phyloP scores from a whole-genome alignment of 1,140 invertebrate species.

The Anoplophora glabripennis region DNA sequence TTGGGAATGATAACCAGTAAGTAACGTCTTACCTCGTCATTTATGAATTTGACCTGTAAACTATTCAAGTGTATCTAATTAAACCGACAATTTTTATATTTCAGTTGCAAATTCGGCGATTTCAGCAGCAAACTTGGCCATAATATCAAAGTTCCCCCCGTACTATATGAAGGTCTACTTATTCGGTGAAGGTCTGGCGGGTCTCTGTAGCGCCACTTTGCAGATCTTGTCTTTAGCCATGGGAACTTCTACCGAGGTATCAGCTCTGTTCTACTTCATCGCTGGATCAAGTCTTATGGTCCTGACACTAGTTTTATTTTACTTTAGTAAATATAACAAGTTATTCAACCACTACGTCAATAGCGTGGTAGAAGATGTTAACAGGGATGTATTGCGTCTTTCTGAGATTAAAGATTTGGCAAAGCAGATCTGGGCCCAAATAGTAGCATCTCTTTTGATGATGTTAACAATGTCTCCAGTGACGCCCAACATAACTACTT shows the following conservation, averaged over 20 bases:
- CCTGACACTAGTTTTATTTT: constrained; percentile 58
- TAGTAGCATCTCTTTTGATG: too few relatives aligned
- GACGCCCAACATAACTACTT: too few relatives aligned
- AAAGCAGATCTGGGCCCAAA: too few relatives aligned
- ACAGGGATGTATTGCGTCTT: too few relatives aligned
- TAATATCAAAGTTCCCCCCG: constrained; percentile 1
- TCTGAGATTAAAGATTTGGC: too few relatives aligned
- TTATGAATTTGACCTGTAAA: too few relatives aligned
- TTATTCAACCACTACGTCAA: constrained; percentile 8
- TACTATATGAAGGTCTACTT: background rate
- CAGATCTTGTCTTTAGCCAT: constrained; percentile 1
- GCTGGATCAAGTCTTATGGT: background rate
- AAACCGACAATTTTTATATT: too few relatives aligned
- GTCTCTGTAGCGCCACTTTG: constrained; percentile 1
- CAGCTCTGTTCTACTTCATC: constrained; percentile 46
- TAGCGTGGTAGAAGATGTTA: background rate
- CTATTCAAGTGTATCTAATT: too few relatives aligned
- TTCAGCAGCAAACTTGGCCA: background rate
- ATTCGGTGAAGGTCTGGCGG: background rate
- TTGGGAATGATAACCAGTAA: too few relatives aligned
- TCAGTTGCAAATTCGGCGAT: background rate
- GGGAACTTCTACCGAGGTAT: constrained; percentile 60
- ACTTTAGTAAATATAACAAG: background rate
- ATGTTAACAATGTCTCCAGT: too few relatives aligned
- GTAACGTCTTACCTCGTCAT: too few relatives aligned